These are phyloP conservation scores for Elephantulus edwardii DNA, from an alignment of 2,113 vertebrate species.

Conservation along the genomic window DNA sequence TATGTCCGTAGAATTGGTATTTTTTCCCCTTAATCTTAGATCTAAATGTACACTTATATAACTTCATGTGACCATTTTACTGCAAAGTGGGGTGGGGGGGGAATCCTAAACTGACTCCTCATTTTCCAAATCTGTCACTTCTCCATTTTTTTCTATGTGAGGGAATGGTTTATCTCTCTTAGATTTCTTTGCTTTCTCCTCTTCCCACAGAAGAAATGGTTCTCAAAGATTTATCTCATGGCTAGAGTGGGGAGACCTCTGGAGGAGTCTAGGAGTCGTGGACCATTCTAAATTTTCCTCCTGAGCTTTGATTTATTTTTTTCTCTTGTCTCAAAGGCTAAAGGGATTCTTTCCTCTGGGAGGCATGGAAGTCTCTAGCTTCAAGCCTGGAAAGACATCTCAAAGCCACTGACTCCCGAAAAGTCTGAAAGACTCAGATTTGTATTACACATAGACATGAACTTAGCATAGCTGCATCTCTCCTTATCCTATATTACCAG, in stretches of 20 bases:
- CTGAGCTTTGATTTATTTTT: neutral
- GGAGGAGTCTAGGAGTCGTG: neutral
- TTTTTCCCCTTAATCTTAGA: neutral
- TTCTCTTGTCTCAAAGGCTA: neutral
- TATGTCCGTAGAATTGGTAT: neutral
- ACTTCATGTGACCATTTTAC: neutral
- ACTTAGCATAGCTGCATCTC: neutral
- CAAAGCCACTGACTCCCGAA: neutral
- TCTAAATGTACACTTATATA: neutral
- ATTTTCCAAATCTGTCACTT: neutral
- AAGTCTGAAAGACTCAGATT: neutral
- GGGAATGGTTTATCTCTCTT: neutral
- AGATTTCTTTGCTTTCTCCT: neutral
- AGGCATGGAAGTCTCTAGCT: neutral
- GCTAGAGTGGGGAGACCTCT: neutral
- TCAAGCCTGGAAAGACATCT: neutral
- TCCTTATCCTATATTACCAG: neutral
- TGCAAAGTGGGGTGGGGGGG: neutral
- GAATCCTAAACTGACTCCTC: neutral
- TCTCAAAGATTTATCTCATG: neutral
- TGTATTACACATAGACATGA: neutral
- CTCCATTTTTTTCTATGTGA: neutral
- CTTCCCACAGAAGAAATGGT: neutral
- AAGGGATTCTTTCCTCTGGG: neutral
- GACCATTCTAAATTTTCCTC: neutral